Conservation (phyloP, 1,140 invertebrate genomes). For the Odontomachus brunneus region DNA sequence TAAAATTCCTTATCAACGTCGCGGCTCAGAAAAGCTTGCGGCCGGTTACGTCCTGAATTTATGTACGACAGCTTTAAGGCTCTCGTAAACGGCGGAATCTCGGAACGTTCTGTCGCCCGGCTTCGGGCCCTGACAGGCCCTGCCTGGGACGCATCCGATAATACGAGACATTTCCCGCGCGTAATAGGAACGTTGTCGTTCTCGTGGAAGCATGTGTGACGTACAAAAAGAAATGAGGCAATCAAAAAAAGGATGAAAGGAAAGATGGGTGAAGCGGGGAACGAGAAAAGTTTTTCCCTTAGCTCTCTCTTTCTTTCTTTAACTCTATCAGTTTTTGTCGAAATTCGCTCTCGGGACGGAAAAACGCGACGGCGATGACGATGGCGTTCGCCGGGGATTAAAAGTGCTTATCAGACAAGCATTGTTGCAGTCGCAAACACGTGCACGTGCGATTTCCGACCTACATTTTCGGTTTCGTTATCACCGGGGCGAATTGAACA, state of each 20-base stretch:
- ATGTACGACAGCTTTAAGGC: slow-evolving; percentile 29
- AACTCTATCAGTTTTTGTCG: neutral
- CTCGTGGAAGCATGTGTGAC: neutral
- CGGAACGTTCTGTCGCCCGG: slow-evolving; percentile 20
- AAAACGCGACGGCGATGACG: neutral
- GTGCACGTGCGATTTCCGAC: slow-evolving; percentile 9
- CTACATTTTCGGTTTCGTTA: slow-evolving; percentile 11
- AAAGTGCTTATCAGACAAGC: slow-evolving; percentile 12
- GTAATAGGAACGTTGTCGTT: slow-evolving; percentile 20
- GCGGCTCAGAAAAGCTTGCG: slow-evolving; percentile 1
- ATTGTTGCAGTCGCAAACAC: slow-evolving; percentile 12
- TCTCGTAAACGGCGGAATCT: slow-evolving; percentile 38
- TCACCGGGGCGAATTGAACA: neutral
- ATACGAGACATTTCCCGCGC: slow-evolving; percentile 13
- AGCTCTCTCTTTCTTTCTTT: no score
- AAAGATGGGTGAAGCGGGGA: neutral
- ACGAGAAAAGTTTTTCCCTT: neutral
- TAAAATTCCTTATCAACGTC: slow-evolving; percentile 35
- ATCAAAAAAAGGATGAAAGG: neutral
- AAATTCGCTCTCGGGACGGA: neutral
- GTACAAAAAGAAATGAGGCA: slow-evolving; percentile 17
- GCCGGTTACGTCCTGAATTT: slow-evolving; percentile 3
- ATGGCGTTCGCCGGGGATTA: slow-evolving; percentile 5
- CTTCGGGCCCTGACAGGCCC: slow-evolving; percentile 2
- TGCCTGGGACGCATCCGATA: slow-evolving; percentile 10